These are phyloP conservation scores for Phrynocephalus vlangalii DNA, from an alignment of 2,797 vertebrate genomes.

Conservation along the genomic window DNA sequence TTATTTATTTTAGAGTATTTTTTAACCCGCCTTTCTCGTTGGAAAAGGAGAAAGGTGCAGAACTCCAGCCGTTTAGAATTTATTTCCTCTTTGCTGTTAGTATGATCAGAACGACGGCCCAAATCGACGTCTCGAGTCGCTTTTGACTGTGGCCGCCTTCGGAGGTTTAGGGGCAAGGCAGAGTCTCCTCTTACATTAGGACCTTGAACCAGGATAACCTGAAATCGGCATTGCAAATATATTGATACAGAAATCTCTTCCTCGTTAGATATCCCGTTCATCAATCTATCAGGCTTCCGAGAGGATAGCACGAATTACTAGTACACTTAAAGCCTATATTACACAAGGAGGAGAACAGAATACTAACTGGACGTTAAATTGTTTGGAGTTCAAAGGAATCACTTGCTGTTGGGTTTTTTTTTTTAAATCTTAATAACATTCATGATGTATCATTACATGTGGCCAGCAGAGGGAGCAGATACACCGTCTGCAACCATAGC, in stretches of 20 bases:
- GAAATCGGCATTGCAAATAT: neutral
- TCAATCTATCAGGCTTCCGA: neutral
- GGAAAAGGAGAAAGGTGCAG: neutral
- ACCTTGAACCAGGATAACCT: neutral
- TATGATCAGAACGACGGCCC: neutral
- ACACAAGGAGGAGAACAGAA: conserved; percentile 2
- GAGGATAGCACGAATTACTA: neutral
- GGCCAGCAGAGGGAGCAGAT: conserved; percentile 34
- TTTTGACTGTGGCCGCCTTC: neutral
- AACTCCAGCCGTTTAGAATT: neutral
- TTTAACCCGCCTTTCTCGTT: too few relatives aligned
- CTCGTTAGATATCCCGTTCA: neutral
- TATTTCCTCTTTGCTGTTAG: neutral
- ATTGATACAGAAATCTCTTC: neutral
- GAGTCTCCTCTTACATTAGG: neutral
- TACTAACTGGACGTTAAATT: neutral
- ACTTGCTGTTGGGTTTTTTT: neutral
- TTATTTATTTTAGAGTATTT: too few relatives aligned
- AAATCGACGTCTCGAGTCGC: neutral
- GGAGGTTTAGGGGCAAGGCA: neutral
- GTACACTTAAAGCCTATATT: neutral
- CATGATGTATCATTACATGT: neutral
- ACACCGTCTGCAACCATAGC: neutral
- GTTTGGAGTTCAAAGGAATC: neutral
- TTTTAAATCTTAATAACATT: too few relatives aligned